Conservation (phyloP, 37 sponge, comb jelly and placozoan species). For the Chondrilla cf. caribensis region DNA sequence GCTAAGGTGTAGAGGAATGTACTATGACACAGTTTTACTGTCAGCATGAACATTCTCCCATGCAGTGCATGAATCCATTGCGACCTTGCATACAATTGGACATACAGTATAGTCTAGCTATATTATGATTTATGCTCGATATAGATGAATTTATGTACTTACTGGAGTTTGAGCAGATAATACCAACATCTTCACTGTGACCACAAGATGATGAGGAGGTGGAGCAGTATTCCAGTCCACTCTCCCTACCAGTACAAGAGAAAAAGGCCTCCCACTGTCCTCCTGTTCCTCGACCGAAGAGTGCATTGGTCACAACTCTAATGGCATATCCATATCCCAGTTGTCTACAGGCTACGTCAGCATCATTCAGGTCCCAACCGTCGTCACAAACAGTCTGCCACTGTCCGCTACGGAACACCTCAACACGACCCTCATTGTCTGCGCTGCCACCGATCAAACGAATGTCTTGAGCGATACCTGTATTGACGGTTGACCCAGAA, state of each 20-base stretch:
- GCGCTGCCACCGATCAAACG: conserved; percentile 15
- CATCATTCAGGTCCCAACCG: conserved; percentile 10
- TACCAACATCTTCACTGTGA: background rate
- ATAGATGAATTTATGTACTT: too few species aligned
- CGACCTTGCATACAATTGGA: too few species aligned
- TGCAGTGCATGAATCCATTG: too few species aligned
- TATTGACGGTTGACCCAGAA: too few species aligned
- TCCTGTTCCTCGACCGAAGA: conserved; percentile 24
- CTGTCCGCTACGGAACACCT: conserved; percentile 16
- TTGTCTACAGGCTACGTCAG: conserved; percentile 2
- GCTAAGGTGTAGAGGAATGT: too few species aligned
- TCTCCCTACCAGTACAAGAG: background rate
- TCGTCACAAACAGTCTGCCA: conserved; percentile 22
- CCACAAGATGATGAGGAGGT: background rate
- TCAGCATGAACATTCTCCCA: too few species aligned
- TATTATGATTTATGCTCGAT: too few species aligned
- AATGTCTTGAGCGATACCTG: background rate
- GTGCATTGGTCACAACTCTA: background rate
- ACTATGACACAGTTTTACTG: too few species aligned
- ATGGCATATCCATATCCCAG: conserved; percentile 21
- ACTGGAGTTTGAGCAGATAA: too few species aligned
- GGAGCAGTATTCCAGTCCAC: background rate
- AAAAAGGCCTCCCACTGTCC: background rate
- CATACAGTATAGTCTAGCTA: too few species aligned
- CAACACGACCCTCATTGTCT: conserved; percentile 15